Conservation (phyloP, 1,140 invertebrate genomes). For the Drosophila kohkoa region DNA sequence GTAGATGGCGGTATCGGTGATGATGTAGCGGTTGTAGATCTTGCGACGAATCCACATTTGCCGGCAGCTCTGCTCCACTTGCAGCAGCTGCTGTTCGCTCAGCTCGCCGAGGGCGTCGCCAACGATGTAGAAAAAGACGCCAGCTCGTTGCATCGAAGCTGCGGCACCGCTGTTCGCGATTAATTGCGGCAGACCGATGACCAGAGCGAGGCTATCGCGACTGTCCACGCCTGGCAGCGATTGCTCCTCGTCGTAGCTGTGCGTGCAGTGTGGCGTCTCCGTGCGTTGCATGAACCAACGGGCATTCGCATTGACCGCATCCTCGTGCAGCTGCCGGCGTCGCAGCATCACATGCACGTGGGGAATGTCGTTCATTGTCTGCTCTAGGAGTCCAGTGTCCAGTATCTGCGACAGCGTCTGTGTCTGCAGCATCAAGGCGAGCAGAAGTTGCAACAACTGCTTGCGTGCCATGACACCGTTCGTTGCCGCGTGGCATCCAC, state of each 20-base stretch:
- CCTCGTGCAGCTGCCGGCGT: conserved; percentile 9
- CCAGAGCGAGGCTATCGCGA: conserved; percentile 38
- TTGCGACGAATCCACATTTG: conserved; percentile 49
- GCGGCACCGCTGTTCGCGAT: conserved; percentile 31
- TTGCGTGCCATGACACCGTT: conserved; percentile 37
- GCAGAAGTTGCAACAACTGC: conserved; percentile 14
- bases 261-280: conserved; percentile 30
- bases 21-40: conserved; percentile 63
- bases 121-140: conserved; percentile 55
- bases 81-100: conserved; percentile 13
- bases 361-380: conserved; percentile 40
- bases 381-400: conserved; percentile 41
- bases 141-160: conserved; percentile 20
- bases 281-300: conserved; percentile 52
- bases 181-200: conserved; percentile 44
- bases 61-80: conserved; percentile 52
- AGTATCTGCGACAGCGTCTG: neutral
- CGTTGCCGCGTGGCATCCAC: conserved; percentile 20
- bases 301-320: conserved; percentile 52
- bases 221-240: conserved; percentile 24
- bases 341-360: conserved; percentile 53
- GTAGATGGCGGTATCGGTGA: conserved; percentile 47
- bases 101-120: conserved; percentile 36
- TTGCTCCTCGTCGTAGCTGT: conserved; percentile 38
- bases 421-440: conserved; percentile 5